Conservation (phyloP, 2,113 vertebrate species). For the Malurus alboscapulatus region DNA sequence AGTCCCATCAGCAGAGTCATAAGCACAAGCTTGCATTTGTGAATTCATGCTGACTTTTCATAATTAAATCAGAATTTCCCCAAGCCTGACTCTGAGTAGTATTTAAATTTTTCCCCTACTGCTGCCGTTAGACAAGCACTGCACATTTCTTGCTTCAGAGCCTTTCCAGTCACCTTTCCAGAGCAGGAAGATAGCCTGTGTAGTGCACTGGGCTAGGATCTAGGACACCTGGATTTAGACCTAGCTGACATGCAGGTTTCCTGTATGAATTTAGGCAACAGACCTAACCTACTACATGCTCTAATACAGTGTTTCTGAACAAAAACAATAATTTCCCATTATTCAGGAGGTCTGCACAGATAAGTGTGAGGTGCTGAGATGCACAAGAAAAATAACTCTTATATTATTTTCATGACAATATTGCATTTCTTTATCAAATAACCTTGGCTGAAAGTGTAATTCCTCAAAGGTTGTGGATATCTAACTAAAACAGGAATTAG, state of each 20-base stretch:
- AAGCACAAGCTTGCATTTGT: conserved; percentile 14
- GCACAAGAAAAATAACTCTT: not conserved
- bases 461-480: not conserved
- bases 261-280: not conserved
- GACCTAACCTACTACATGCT: not conserved
- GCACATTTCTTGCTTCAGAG: not conserved
- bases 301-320: not conserved
- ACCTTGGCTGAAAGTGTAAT: not conserved
- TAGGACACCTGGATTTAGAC: not conserved
- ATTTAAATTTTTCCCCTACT: not conserved
- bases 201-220: not conserved
- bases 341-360: not conserved
- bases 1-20: conserved; percentile 6
- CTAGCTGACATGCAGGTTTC: not conserved
- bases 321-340: not conserved
- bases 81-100: conserved; percentile 2
- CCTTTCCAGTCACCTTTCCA: not conserved
- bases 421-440: fast-evolving
- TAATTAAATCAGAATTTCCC: conserved; percentile 53
- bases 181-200: not conserved
- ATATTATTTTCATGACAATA: not conserved
- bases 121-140: not conserved
- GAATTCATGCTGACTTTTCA: conserved; percentile 46
- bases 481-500: not conserved
- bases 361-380: not conserved